phyloP scores from a whole-genome alignment of 2,888 invertebrate genomes.

The Calameuta pallipes region DNA sequence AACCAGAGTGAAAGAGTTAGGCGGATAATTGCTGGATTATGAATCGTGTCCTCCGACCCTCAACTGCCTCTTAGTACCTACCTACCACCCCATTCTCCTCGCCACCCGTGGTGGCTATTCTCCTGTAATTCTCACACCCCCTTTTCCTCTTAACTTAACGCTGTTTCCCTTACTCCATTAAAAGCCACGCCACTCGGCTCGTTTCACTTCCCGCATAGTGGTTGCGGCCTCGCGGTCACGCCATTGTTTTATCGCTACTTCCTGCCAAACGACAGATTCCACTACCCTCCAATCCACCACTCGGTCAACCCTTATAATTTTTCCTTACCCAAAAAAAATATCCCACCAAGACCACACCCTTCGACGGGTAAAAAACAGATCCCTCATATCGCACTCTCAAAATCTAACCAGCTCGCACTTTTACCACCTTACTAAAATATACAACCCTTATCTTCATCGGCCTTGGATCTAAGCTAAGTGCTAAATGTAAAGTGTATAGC shows the following conservation, averaged over 20 bases:
- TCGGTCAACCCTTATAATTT: not conserved
- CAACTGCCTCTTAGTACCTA: conserved; percentile 28
- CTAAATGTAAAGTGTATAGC: not conserved
- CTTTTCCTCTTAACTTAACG: conserved; percentile 55
- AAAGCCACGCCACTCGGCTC: conserved; percentile 60
- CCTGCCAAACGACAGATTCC: not conserved
- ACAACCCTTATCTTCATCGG: not conserved
- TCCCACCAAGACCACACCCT: not conserved
- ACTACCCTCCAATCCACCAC: not conserved
- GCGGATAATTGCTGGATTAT: conserved; percentile 63
- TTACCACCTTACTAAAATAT: not conserved
- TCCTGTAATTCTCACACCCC: conserved; percentile 55
- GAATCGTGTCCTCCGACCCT: conserved; percentile 56
- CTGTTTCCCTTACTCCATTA: conserved; percentile 63
- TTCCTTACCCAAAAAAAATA: not conserved
- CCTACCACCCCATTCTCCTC: conserved; percentile 16
- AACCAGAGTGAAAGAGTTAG: conserved; percentile 20
- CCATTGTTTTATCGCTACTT: not conserved
- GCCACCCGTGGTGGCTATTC: conserved; percentile 52
- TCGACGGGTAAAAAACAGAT: not conserved
- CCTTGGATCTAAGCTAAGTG: not conserved
- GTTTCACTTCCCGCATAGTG: conserved; percentile 60
- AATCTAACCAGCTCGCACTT: not conserved
- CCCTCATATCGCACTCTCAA: not conserved
- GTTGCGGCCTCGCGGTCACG: conserved; percentile 42